Evolutionary conservation across 2,113 vertebrate species (phyloP).

Genomic region (Platichthys stellatus): DNA sequence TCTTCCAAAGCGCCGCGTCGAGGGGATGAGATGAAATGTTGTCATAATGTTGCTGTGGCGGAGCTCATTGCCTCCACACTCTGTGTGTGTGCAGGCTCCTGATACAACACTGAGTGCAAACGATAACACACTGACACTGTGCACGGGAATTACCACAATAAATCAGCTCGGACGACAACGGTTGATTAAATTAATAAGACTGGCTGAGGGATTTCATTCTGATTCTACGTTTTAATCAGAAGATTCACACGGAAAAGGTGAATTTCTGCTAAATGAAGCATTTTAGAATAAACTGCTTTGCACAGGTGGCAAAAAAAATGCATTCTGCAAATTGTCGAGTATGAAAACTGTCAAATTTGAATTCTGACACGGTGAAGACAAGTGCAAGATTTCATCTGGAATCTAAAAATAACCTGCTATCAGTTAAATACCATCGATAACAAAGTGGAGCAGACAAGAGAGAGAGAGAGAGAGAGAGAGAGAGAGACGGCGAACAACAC

Average conservation of each 20-base stretch:
- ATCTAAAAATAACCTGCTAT: constrained; percentile 36
- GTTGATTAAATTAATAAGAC: constrained; percentile 23
- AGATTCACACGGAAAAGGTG: background rate
- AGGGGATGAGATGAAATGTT: constrained; percentile 57
- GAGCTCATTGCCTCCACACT: constrained; percentile 38
- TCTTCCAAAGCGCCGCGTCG: constrained; percentile 54
- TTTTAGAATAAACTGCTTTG: background rate
- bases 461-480: background rate
- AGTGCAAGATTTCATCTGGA: background rate
- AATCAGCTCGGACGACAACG: constrained; percentile 17
- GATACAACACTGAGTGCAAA: constrained; percentile 16
- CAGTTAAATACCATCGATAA: constrained; percentile 33
- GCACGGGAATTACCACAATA: constrained; percentile 8
- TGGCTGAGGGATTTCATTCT: background rate
- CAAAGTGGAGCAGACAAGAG: constrained; percentile 30
- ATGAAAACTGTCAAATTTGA: too few relatives aligned
- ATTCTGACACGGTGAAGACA: background rate
- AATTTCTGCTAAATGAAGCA: background rate
- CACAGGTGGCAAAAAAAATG: too few relatives aligned
- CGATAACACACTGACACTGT: constrained; percentile 7
- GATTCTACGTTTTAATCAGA: constrained; percentile 4
- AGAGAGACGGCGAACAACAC: background rate
- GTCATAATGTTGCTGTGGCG: constrained; percentile 41
- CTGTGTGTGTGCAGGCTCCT: background rate
- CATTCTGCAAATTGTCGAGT: too few relatives aligned